phyloP scores from a whole-genome alignment of 1,140 invertebrate genomes.

The Metaphire vulgaris region DNA sequence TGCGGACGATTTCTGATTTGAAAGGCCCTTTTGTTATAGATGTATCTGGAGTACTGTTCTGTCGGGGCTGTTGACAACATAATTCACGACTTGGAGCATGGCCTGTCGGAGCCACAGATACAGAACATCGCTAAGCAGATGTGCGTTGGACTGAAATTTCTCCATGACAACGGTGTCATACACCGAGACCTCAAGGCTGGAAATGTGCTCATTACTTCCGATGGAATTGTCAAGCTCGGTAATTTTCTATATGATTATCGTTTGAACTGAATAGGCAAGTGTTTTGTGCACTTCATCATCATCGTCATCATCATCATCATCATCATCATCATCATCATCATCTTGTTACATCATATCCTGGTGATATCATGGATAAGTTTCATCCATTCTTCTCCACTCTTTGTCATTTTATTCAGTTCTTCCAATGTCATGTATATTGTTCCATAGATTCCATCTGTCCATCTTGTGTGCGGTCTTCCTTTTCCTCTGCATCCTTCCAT shows the following conservation, averaged over 20 bases:
- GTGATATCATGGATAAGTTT: too few relatives aligned
- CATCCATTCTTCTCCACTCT: too few relatives aligned
- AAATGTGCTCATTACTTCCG: constrained; percentile 10
- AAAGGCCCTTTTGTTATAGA: too few relatives aligned
- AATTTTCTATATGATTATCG: neutral
- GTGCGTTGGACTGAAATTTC: constrained; percentile 23
- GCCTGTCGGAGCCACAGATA: constrained; percentile 27
- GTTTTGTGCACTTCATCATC: neutral
- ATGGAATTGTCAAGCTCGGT: constrained; percentile 15
- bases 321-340: constrained; percentile 11
- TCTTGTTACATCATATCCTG: too few relatives aligned
- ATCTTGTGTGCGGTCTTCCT: too few relatives aligned
- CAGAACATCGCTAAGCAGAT: constrained; percentile 21
- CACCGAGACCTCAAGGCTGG: constrained; percentile 18
- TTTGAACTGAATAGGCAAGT: neutral
- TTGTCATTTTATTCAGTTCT: too few relatives aligned
- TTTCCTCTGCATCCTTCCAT: too few relatives aligned
- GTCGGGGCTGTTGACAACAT: constrained; percentile 30
- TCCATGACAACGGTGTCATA: constrained; percentile 25
- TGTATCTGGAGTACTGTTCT: constrained; percentile 30
- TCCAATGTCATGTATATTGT: too few relatives aligned
- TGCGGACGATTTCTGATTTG: too few relatives aligned
- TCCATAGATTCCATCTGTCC: too few relatives aligned
- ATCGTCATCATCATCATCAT: neutral
- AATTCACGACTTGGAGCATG: constrained; percentile 28